phyloP scores from a whole-genome alignment of 2,113 vertebrate species.

The Nothobranchius kuhntae region DNA sequence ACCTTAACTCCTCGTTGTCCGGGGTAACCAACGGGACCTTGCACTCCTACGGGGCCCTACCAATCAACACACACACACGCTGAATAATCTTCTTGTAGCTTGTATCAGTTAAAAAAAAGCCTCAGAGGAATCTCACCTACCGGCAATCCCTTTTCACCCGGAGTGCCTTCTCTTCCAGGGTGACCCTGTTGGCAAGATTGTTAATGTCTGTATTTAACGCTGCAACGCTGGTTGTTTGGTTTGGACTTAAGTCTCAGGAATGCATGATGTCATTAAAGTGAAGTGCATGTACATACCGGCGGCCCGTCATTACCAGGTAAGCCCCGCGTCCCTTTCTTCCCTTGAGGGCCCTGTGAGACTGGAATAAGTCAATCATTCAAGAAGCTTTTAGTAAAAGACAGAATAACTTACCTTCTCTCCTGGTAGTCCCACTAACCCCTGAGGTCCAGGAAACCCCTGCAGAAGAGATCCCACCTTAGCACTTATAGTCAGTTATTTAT shows the following conservation, averaged over 20 bases:
- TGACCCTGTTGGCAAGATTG: slow-evolving; percentile 80
- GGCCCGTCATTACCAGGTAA: slow-evolving; percentile 87
- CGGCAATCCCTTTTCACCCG: slow-evolving; percentile 88
- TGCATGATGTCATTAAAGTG: slow-evolving; percentile 6
- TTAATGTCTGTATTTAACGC: slow-evolving; percentile 9
- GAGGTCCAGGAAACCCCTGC: slow-evolving; percentile 91
- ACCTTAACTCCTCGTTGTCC: slow-evolving; percentile 95
- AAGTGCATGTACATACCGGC: slow-evolving; percentile 73
- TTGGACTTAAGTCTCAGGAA: slow-evolving; percentile 1
- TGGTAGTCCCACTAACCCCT: slow-evolving; percentile 86
- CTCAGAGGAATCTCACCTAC: slow-evolving; percentile 64
- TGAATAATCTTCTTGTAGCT: not conserved
- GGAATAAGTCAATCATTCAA: not conserved
- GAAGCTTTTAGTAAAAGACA: not conserved
- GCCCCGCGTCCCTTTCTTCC: slow-evolving; percentile 86
- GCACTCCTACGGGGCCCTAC: slow-evolving; percentile 89
- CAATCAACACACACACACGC: slow-evolving; percentile 1
- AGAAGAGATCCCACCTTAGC: slow-evolving; percentile 14
- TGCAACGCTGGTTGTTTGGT: not conserved
- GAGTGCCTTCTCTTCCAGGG: slow-evolving; percentile 87
- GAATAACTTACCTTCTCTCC: slow-evolving; percentile 86
- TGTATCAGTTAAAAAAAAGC: not conserved
- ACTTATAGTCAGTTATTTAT: not conserved
- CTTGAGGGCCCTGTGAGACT: slow-evolving; percentile 83
- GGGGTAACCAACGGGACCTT: slow-evolving; percentile 92